Conservation (phyloP, 2,888 invertebrate genomes). For the Leucania comma region DNA sequence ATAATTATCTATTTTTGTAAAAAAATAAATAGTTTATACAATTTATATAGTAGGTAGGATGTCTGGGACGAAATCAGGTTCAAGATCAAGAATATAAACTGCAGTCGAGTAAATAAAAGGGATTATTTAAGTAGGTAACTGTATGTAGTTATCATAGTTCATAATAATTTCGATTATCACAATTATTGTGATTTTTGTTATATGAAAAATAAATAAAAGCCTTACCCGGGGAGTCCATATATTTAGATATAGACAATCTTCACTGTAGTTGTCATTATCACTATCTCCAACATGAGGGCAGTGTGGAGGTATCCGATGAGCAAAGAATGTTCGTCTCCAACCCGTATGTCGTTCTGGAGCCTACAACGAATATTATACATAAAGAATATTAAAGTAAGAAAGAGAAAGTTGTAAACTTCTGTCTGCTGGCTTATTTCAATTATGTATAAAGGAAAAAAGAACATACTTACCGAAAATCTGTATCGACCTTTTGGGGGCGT, state of each 20-base stretch:
- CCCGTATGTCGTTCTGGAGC: constrained; percentile 93
- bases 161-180: neutral
- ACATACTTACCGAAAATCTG: constrained; percentile 93
- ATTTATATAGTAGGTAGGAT: neutral
- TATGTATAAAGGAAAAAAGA: neutral
- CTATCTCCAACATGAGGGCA: constrained; percentile 91
- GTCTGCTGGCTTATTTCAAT: neutral
- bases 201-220: neutral
- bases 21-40: neutral
- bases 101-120: neutral
- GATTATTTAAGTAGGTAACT: neutral
- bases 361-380: constrained; percentile 77
- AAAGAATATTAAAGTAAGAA: neutral
- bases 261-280: constrained; percentile 84
- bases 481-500: constrained; percentile 93
- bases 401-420: neutral
- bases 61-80: neutral
- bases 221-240: constrained; percentile 96
- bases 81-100: neutral
- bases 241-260: constrained; percentile 97
- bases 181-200: neutral
- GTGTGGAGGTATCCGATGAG: constrained; percentile 93
- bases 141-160: neutral
- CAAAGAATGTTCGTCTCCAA: constrained; percentile 93
- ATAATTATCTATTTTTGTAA: too few relatives aligned